Evolutionary conservation across 1,140 invertebrate species (phyloP).

Genomic region (Vanessa tameamea): DNA sequence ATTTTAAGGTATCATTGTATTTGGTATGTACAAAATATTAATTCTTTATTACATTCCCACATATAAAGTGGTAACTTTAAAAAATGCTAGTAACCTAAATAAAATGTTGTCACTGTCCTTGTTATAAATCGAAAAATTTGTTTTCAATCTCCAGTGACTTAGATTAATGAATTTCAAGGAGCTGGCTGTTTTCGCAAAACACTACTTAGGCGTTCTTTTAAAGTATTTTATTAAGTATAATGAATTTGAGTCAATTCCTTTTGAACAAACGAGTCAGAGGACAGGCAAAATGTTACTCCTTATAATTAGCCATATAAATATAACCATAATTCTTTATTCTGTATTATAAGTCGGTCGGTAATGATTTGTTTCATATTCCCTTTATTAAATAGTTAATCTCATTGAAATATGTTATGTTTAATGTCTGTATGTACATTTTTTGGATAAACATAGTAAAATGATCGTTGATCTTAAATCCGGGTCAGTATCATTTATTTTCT

Average conservation of each 20-base stretch:
- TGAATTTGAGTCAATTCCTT: neutral
- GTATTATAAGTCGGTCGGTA: too few relatives aligned
- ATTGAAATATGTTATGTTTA: too few relatives aligned
- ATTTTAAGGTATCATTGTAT: neutral
- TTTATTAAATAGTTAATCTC: too few relatives aligned
- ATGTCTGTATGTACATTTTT: too few relatives aligned
- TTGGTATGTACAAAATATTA: slow-evolving; percentile 3
- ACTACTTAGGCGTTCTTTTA: neutral
- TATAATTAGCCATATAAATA: too few relatives aligned
- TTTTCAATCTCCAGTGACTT: neutral
- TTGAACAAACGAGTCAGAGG: too few relatives aligned
- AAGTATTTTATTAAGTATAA: neutral
- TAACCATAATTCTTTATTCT: too few relatives aligned
- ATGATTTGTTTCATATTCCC: too few relatives aligned
- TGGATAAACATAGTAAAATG: too few relatives aligned
- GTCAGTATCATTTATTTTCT: too few relatives aligned
- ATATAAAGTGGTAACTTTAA: slow-evolving; percentile 10
- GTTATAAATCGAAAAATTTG: slow-evolving; percentile 6
- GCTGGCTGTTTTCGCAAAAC: neutral
- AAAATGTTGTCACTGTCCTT: slow-evolving; percentile 21
- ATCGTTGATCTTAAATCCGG: too few relatives aligned
- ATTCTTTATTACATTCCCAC: slow-evolving; percentile 1
- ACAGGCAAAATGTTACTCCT: too few relatives aligned
- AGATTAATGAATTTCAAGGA: slow-evolving; percentile 6
- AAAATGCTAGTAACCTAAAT: slow-evolving; percentile 26